These are phyloP conservation scores for Podotricha telesiphe DNA, from an alignment of 2,888 invertebrate genomes.

Conservation along the genomic window DNA sequence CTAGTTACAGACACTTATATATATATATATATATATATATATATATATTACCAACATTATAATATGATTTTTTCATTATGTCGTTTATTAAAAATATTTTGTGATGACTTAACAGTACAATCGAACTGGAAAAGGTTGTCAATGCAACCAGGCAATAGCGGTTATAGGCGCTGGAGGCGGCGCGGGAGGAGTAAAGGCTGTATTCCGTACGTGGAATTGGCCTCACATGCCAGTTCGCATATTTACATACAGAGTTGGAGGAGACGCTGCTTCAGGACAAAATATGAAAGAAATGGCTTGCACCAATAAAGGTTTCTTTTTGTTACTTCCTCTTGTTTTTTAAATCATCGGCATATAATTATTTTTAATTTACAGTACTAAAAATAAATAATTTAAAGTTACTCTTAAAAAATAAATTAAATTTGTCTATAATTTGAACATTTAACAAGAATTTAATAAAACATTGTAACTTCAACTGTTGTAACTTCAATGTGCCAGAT, in stretches of 20 bases:
- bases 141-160: conserved; percentile 99
- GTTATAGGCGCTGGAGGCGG: conserved; percentile 98
- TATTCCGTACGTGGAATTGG: conserved; percentile 92
- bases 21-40: too few species aligned
- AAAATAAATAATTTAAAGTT: too few species aligned
- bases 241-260: conserved; percentile 97
- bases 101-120: conserved; percentile 85
- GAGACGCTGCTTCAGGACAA: conserved; percentile 93
- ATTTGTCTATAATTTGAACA: too few species aligned
- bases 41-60: not conserved
- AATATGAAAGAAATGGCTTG: conserved; percentile 98
- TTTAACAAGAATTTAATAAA: too few species aligned
- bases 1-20: too few species aligned
- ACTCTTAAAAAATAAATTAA: too few species aligned
- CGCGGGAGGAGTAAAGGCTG: conserved; percentile 86
- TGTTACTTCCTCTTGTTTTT: too few species aligned
- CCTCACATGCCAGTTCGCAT: conserved; percentile 97
- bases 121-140: conserved; percentile 92
- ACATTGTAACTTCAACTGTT: too few species aligned
- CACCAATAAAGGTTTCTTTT: conserved; percentile 92
- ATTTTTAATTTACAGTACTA: too few species aligned
- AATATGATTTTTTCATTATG: not conserved
- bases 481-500: too few species aligned
- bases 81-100: not conserved
- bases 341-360: too few species aligned